phyloP scores from a whole-genome alignment of 2,888 invertebrate genomes.

The Drosophila antonietae region DNA sequence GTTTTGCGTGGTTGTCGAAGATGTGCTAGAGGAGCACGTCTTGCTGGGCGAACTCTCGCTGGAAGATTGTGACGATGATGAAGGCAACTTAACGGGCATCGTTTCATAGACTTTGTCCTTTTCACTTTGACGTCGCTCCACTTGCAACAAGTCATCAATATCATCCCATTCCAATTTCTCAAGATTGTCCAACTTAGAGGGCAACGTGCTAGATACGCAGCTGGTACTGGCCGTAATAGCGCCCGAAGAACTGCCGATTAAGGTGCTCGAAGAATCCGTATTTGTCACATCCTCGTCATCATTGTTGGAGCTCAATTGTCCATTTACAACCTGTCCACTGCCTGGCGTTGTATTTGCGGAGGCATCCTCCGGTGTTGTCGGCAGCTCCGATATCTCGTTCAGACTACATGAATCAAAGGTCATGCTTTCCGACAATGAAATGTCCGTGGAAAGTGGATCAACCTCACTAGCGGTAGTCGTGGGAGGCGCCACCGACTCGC shows the following conservation, averaged over 20 bases:
- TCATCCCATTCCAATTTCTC: conserved; percentile 90
- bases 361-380: conserved; percentile 82
- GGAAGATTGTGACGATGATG: conserved; percentile 86
- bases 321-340: conserved; percentile 51
- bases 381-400: conserved; percentile 83
- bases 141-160: conserved; percentile 89
- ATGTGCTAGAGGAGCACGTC: conserved; percentile 53
- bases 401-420: conserved; percentile 84
- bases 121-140: conserved; percentile 88
- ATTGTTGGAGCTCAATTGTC: conserved; percentile 44
- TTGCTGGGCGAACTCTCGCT: conserved; percentile 83
- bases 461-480: conserved; percentile 82
- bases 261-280: conserved; percentile 75
- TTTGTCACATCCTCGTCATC: conserved; percentile 71
- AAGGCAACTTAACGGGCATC: conserved; percentile 87
- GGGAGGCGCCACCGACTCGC: conserved; percentile 81
- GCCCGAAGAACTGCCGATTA: conserved; percentile 64
- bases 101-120: conserved; percentile 89
- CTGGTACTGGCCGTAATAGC: conserved; percentile 74
- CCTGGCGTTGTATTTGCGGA: conserved; percentile 73
- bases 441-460: conserved; percentile 83
- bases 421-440: conserved; percentile 84
- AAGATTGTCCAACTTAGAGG: conserved; percentile 87
- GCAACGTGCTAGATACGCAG: conserved; percentile 86
- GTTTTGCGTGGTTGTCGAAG: conserved; percentile 57